Conservation (phyloP, 1,140 invertebrate genomes). For the Berghia stephanieae region DNA sequence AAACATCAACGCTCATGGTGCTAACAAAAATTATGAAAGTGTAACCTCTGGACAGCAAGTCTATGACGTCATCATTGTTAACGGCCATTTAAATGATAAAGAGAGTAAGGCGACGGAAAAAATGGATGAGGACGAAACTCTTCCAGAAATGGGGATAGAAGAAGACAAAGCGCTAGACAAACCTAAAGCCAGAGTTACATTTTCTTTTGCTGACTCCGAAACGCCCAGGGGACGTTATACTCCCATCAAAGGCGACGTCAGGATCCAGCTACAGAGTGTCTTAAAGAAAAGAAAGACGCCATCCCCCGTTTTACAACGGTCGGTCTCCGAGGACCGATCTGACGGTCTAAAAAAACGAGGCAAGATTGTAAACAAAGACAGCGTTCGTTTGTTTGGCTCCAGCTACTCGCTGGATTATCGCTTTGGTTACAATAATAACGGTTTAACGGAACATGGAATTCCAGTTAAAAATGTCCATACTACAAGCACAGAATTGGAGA, state of each 20-base stretch:
- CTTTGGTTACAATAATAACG: too few species aligned
- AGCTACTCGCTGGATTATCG: too few species aligned
- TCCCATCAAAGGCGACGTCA: neutral
- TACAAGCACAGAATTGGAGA: too few species aligned
- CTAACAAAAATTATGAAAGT: neutral
- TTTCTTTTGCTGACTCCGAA: neutral
- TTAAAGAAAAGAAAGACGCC: constrained; percentile 9
- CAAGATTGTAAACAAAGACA: too few species aligned
- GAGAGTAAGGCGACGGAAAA: neutral
- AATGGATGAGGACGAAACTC: neutral
- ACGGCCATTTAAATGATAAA: neutral
- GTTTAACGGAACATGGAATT: too few species aligned
- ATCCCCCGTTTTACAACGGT: too few species aligned
- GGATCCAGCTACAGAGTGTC: neutral
- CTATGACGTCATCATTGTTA: neutral
- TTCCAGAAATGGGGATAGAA: neutral
- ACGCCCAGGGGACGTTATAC: neutral
- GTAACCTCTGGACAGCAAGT: neutral
- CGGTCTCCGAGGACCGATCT: too few species aligned
- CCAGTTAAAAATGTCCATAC: too few species aligned
- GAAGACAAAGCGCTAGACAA: neutral
- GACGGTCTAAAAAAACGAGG: too few species aligned
- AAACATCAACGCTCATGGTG: neutral
- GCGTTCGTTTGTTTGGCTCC: too few species aligned
- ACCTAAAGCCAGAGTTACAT: constrained; percentile 8